Evolutionary conservation across 2,797 vertebrate genomes (phyloP).

Genomic region (Takifugu ocellatus): DNA sequence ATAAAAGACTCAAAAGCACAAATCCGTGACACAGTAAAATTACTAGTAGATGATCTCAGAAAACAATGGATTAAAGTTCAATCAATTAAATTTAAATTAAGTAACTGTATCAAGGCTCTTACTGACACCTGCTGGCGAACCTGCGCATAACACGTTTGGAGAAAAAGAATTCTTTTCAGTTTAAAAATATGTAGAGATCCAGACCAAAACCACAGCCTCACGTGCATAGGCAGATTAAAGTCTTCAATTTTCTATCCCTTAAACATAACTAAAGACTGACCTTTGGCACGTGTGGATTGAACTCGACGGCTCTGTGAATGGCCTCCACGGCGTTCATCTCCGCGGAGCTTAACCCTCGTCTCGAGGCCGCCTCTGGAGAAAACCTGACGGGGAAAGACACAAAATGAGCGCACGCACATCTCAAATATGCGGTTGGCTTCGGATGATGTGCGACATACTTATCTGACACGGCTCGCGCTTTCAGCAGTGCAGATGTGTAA

Average conservation of each 20-base stretch:
- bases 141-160: not conserved
- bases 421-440: too few species aligned
- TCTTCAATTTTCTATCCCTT: not conserved
- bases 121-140: conserved; percentile 72
- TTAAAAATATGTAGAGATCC: too few species aligned
- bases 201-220: too few species aligned
- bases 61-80: not conserved
- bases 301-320: conserved; percentile 99
- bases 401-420: too few species aligned
- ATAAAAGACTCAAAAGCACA: not conserved
- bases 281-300: conserved; percentile 99
- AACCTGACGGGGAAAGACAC: conserved; percentile 74
- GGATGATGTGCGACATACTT: conserved; percentile 78
- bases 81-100: not conserved
- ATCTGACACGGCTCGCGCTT: conserved; percentile 98
- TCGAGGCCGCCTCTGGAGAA: conserved; percentile 95
- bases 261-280: conserved; percentile 66
- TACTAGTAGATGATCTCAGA: not conserved
- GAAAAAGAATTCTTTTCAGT: not conserved
- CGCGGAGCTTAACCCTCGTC: conserved; percentile 95
- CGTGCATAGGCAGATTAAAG: too few species aligned
- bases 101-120: conserved; percentile 17
- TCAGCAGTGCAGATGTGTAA: conserved; percentile 96
- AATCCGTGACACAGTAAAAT: not conserved
- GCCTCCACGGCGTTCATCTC: conserved; percentile 99